Base-by-base conservation (phyloP, 1,140 invertebrate species). In the Pseudomyrmex sp. region DNA sequence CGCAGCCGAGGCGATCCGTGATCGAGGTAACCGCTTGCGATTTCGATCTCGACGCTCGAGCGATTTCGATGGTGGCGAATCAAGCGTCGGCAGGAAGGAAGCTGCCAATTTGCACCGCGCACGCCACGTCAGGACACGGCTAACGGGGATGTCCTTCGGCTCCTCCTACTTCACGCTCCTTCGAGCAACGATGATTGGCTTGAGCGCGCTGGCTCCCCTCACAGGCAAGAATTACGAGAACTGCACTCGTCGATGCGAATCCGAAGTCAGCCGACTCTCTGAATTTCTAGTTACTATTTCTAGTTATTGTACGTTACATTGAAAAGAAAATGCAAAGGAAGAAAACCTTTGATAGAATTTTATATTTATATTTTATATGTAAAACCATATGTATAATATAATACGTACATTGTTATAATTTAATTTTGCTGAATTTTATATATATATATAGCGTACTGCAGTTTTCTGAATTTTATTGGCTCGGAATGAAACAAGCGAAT, bases 131-230 rank as follows among this genome's bases (percentile, higher is more conserved):
- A 75, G 74, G 74, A 68, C 62, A 80, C 63, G 73, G 82, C 58
- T 85, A 83, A 83, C 82, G 80, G 84, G 82, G 72, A 69, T 76
- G 62, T 83, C 69, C 61, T 65, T 75, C 63, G 70, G 70, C 84
- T 83, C 80, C 79, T 85, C 82, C 82, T 76, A 76, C 73, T 83
- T 76, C 82, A 77, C 82, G 82, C 82, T 76, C 63, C 79, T 83
- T 75, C 63, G 84, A 85, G 23, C 63, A 66, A 74, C 79, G 79
- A 75, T 52, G 84, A 83, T 85, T 73, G 69, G 63, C 26, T 46
- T 65, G 63, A 56, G 63, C 62, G 62, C 59, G 52, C 65, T 62
- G 69, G 18, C 50, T 84, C 52, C 73, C 52, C 56, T 69, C 15
- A 66, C 66, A 59, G 44, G 54, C 69, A 59, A 79, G 44, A 70